Evolutionary conservation across 2,888 invertebrate species (phyloP).

Genomic region (Tetramorium bicarinatum): DNA sequence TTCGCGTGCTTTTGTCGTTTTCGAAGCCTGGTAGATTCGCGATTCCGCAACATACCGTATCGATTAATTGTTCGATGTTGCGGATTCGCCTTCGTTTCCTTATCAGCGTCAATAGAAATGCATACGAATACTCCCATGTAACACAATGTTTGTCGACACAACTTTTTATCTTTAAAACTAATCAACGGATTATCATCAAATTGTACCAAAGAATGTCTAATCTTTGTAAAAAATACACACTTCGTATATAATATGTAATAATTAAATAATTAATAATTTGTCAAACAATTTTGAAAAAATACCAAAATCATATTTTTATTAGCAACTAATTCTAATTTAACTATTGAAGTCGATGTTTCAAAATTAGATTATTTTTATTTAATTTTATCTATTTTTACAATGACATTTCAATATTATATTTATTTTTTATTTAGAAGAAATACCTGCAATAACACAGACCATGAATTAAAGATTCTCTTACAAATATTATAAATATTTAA

Average conservation of each 20-base stretch:
- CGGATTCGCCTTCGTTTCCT: constrained; percentile 33
- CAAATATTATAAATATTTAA: not conserved
- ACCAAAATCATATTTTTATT: not conserved
- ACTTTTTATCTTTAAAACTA: not conserved
- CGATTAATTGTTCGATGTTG: constrained; percentile 44
- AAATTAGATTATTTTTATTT: not conserved
- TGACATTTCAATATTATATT: not conserved
- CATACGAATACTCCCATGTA: not conserved
- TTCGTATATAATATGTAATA: not conserved
- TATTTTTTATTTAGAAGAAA: not conserved
- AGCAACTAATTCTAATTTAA: not conserved
- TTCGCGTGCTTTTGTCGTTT: constrained; percentile 49
- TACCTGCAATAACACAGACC: not conserved
- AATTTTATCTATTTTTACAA: not conserved
- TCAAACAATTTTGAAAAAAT: not conserved
- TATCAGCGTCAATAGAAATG: constrained; percentile 28
- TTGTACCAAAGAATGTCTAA: not conserved
- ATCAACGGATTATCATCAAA: not conserved
- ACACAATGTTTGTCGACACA: not conserved
- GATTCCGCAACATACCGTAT: constrained; percentile 36
- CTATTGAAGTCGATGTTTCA: not conserved
- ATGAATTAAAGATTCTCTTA: not conserved
- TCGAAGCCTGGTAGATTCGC: constrained; percentile 29
- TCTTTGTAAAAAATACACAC: not conserved
- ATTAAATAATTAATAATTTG: not conserved